Evolutionary conservation across 1,140 invertebrate species (phyloP), one percentile per base, ranked within the genome.

Genomic region (Pissodes strobi): DNA sequence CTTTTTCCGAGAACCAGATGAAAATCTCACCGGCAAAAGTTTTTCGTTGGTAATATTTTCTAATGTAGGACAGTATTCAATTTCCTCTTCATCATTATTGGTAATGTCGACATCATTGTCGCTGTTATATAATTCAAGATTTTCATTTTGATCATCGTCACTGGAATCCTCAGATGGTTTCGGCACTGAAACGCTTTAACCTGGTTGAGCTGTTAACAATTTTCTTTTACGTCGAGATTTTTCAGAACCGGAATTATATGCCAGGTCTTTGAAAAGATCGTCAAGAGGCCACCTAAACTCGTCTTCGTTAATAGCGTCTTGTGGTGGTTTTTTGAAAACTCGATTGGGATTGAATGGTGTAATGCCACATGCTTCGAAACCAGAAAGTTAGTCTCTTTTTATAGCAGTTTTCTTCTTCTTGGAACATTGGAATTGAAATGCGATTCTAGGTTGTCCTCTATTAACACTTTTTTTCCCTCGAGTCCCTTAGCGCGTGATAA

Each of bases 1-100:
- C 30, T 63, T 63, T 43, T 55, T 57, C 17, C 49, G 12, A 58
- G 25, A 57, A 63, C 60, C 34, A 56, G 60, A 53, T n/a, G 55
- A 27, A 43, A 63, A 55, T 63, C 39, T 57, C 30, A 55, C 37
- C 30, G 41, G n/a, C 22, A 43, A n/a, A n/a, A n/a, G n/a, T n/a
- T n/a, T 15, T 25, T 53, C 34, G 17, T 61, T n/a, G n/a, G n/a
- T n/a, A n/a, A n/a, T n/a, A n/a, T n/a, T n/a, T n/a, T n/a, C n/a
- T n/a, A n/a, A n/a, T n/a, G n/a, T n/a, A n/a, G n/a, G n/a, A n/a
- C n/a, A n/a, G n/a, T n/a, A n/a, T n/a, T n/a, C n/a, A n/a, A n/a
- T n/a, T n/a, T n/a, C 41, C 18, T 45, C 18, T 13, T 45, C 41
- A 6, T 45, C 8, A 19, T 45, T 8, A 6, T 45, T 45, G 41